A percentile compares a stretch with the other conserved stretches of the same genome.
phyloP scores from a whole-genome alignment of 2,113 vertebrate genomes.

The Athene cunicularia region DNA sequence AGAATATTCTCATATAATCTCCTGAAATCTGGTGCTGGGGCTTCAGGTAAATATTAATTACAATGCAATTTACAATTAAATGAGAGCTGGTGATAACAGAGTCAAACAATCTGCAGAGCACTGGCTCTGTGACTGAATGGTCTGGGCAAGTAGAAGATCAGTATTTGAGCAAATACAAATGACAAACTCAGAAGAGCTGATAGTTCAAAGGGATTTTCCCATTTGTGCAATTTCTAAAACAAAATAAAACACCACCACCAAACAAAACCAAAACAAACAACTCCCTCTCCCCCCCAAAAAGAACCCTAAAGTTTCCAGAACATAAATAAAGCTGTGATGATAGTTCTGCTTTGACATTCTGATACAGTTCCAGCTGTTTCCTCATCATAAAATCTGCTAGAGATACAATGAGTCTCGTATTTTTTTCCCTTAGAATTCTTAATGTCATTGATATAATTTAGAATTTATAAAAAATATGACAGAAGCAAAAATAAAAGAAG shows the following conservation, averaged over 20 bases:
- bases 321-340: background rate
- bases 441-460: background rate
- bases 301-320: background rate
- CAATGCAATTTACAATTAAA: background rate
- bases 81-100: background rate
- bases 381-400: background rate
- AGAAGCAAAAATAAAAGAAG: background rate
- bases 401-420: background rate
- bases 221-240: background rate
- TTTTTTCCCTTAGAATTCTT: background rate
- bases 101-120: background rate
- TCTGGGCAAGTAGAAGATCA: background rate
- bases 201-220: background rate
- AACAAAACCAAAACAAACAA: background rate
- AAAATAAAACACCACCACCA: background rate
- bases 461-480: background rate
- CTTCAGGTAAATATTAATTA: background rate
- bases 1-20: background rate
- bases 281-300: background rate
- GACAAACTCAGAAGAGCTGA: background rate
- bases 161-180: background rate
- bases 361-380: background rate
- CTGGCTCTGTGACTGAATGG: background rate
- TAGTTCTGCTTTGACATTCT: background rate
- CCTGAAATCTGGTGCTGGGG: background rate